Conservation (phyloP, 2,888 invertebrate genomes). For the Oxyteleia sp. region DNA sequence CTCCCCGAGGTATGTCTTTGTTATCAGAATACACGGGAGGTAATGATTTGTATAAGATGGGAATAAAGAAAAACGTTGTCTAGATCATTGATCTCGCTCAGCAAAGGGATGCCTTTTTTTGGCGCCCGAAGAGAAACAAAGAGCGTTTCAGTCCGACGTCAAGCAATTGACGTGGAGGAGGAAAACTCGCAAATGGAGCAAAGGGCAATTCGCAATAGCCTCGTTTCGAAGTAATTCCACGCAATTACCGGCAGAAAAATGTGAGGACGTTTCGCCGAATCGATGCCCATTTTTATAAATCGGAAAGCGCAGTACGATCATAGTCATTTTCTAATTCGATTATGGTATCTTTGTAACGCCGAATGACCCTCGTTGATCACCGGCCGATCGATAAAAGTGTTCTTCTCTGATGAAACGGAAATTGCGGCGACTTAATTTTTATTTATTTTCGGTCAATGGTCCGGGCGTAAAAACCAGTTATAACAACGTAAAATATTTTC, state of each 20-base stretch:
- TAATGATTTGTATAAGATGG: constrained; percentile 28
- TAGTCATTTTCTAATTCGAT: constrained; percentile 60
- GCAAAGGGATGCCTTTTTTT: constrained; percentile 26
- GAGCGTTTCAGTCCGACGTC: constrained; percentile 23
- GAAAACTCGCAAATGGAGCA: constrained; percentile 57
- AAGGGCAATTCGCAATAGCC: constrained; percentile 55
- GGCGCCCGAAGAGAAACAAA: constrained; percentile 43
- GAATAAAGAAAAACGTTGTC: constrained; percentile 13
- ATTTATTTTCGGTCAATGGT: too few relatives aligned
- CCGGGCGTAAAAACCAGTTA: too few relatives aligned
- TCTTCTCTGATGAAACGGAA: too few relatives aligned
- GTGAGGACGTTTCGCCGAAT: constrained; percentile 58
- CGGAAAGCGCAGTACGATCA: constrained; percentile 23
- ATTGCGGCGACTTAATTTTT: too few relatives aligned
- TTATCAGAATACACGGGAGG: constrained; percentile 15
- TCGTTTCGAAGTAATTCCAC: constrained; percentile 63
- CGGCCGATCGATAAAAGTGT: constrained; percentile 22
- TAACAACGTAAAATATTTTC: too few relatives aligned
- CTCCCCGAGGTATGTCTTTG: neutral
- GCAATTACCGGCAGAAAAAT: constrained; percentile 68
- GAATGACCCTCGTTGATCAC: constrained; percentile 39
- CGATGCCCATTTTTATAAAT: constrained; percentile 62
- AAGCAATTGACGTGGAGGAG: constrained; percentile 54
- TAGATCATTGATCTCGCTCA: constrained; percentile 31
- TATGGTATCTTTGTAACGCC: constrained; percentile 42